phyloP scores from a whole-genome alignment of 1,140 invertebrate genomes.

The Drosophila dunni region DNA sequence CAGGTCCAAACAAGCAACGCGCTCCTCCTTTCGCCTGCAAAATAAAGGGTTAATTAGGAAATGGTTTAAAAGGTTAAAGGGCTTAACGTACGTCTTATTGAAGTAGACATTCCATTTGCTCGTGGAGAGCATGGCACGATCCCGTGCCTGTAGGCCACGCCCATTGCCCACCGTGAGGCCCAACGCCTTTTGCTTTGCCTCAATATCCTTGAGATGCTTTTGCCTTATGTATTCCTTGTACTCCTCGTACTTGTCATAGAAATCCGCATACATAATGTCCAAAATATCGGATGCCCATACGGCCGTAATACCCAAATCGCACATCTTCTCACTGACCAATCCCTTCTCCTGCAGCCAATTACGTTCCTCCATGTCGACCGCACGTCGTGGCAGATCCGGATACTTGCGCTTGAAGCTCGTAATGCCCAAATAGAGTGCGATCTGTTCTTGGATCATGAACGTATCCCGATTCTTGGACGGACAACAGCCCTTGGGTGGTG shows the following conservation, averaged over 20 bases:
- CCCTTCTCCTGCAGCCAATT: conserved; percentile 94
- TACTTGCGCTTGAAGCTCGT: conserved; percentile 98
- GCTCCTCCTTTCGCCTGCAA: conserved; percentile 78
- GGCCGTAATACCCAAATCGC: conserved; percentile 96
- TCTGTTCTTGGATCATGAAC: conserved; percentile 94
- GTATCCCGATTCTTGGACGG: conserved; percentile 88
- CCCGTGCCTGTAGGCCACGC: conserved; percentile 90
- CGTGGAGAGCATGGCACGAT: conserved; percentile 94
- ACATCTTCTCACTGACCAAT: conserved; percentile 95
- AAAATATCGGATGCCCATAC: conserved; percentile 95
- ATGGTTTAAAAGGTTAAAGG: neutral
- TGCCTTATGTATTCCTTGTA: conserved; percentile 93
- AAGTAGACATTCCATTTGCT: conserved; percentile 95
- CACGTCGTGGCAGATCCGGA: conserved; percentile 93
- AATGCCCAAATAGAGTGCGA: conserved; percentile 95
- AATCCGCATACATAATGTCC: conserved; percentile 97
- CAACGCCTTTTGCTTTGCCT: conserved; percentile 85
- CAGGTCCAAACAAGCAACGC: conserved; percentile 73
- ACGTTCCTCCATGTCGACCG: conserved; percentile 95
- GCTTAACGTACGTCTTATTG: conserved; percentile 88
- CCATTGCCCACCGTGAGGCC: conserved; percentile 85
- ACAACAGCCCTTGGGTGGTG: conserved; percentile 87
- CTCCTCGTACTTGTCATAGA: conserved; percentile 97
- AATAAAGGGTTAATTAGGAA: neutral
- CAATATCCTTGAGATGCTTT: conserved; percentile 86